These are phyloP conservation scores for Mesoligia furuncula DNA, from an alignment of 2,888 invertebrate genomes.

Conservation along the genomic window DNA sequence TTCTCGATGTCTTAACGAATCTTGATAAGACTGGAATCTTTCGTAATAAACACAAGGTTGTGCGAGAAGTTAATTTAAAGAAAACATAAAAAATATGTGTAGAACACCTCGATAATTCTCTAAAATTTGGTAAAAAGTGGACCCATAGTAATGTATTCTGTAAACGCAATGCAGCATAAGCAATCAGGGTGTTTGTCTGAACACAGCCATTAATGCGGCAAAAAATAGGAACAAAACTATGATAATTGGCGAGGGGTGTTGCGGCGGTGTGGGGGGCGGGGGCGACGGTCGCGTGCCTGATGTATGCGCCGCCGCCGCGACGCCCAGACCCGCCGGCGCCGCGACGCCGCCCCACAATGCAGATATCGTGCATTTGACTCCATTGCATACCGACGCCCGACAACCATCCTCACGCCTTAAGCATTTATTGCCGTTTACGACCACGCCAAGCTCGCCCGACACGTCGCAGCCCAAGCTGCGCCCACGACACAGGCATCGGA, in stretches of 20 bases:
- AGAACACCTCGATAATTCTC: not conserved
- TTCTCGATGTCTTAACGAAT: not conserved
- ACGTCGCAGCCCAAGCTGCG: slow-evolving; percentile 29
- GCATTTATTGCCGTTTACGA: slow-evolving; percentile 75
- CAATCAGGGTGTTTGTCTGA: slow-evolving; percentile 67
- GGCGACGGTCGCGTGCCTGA: slow-evolving; percentile 86
- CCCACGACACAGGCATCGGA: slow-evolving; percentile 49
- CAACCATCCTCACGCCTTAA: slow-evolving; percentile 74
- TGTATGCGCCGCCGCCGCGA: slow-evolving; percentile 89
- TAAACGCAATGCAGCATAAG: slow-evolving; percentile 67
- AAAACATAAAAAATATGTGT: not conserved
- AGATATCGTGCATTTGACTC: slow-evolving; percentile 87
- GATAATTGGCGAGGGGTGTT: slow-evolving; percentile 80
- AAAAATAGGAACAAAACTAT: slow-evolving; percentile 82
- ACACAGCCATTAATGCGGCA: slow-evolving; percentile 74
- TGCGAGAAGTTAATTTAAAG: not conserved
- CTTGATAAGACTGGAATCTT: not conserved
- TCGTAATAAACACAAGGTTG: slow-evolving; percentile 1
- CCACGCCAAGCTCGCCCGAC: slow-evolving; percentile 71
- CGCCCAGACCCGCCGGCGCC: slow-evolving; percentile 89
- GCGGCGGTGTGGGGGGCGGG: slow-evolving; percentile 62
- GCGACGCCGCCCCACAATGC: slow-evolving; percentile 86
- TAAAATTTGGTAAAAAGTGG: slow-evolving; percentile 20
- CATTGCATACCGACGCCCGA: slow-evolving; percentile 72
- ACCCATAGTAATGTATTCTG: slow-evolving; percentile 29